Evolutionary conservation across 2,797 vertebrate genomes (phyloP), one percentile per base, ranked within the genome.

Genomic region (Micromesistius poutassou): DNA sequence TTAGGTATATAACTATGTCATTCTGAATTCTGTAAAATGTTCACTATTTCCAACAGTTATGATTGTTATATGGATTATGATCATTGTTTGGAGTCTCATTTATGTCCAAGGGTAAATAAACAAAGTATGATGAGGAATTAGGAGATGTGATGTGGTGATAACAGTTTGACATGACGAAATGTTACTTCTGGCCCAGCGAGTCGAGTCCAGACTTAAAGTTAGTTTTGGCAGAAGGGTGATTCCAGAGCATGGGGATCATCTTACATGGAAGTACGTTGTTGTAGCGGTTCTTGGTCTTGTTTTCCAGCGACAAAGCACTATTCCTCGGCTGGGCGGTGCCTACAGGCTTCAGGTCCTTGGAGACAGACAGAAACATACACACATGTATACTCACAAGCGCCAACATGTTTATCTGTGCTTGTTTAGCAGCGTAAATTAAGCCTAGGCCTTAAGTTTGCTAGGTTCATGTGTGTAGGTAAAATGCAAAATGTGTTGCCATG

Each of bases 221-320:
- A 68, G 62, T 68, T 13, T 68, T 68, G 62, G 62, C 71, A 78
- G 81, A 55, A 75, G 81, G 74, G 55, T 16, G 9, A 25, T 0
- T 36, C 2, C 13, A 35, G 2, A 40, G 33, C 38, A 35, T 75
- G 28, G 73, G 55, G 62, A 75, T 77, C 36, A 19, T 50, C 98
- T 96, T 91, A 99, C 98, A 99, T 71, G 98, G 97, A 77, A 98
- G 92, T 62, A 99, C 97, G 0, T 99, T 99, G 90, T 95, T 97
- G 88, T 98, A 99, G 88, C 98, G 96, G 82, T 99, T 99, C 94
- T 99, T 99, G 3, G 91, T 90, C 87, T 96, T 97, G 84, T 99
- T 99, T 42, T 98, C 96, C 33, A 90, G 4, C 75, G 88, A 83
- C 79, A 95, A 90, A 14, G 96, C 96, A 30, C 87, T 90, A 38